Base-by-base conservation (phyloP, 2,113 vertebrate species). In the Miniopterus natalensis region DNA sequence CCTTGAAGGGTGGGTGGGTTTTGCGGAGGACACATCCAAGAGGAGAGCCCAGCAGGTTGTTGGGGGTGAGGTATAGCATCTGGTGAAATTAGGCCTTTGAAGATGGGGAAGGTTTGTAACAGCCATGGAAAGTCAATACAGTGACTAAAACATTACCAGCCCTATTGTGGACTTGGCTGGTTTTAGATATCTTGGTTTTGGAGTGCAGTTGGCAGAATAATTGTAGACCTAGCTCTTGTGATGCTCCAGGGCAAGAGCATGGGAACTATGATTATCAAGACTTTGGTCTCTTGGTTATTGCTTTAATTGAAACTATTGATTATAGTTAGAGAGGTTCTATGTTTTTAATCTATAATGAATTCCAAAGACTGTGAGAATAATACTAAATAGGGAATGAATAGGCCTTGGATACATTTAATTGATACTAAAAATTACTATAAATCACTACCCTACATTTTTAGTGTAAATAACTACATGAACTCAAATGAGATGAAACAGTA, bases 311-410 rank as follows among this genome's bases (percentile, higher is more conserved):
- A 77, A 47, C 63, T 92, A n/a, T 80, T 65, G 42, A 87, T 84
- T 75, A 25, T 66, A 71, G 66, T 81, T 74, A 73, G 57, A 40
- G 51, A 36, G n/a, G 45, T 55, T 68, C 59, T 89, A 66, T 55
- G 40, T 87, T 94, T 95, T 92, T 57, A 92, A 49, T 86, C 36
- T 87, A 29, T 87, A 77, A 42, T 47, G 57, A 90, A 84, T 78
- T 75, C 18, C 61, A 80, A 92, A 73, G 23, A 17, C n/a, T 86
- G 3, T 5, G 80, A 21, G 10, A 85, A 61, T 49, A 92, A 11
- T 31, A 73, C 21, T 78, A n/a, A 74, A 36, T 59, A 77, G 23
- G 23, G 18, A 11, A 66, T 61, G 25, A 79, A 25, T 71, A 87
- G 53, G 25, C 11, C 49, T 92, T 84, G 11, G 20, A 66, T 73